Percentiles rank a stretch among this genome's conserved stretches.
These are phyloP conservation scores for Oikopleura albicans DNA, from an alignment of 23 tunicate species.

Conservation along the genomic window DNA sequence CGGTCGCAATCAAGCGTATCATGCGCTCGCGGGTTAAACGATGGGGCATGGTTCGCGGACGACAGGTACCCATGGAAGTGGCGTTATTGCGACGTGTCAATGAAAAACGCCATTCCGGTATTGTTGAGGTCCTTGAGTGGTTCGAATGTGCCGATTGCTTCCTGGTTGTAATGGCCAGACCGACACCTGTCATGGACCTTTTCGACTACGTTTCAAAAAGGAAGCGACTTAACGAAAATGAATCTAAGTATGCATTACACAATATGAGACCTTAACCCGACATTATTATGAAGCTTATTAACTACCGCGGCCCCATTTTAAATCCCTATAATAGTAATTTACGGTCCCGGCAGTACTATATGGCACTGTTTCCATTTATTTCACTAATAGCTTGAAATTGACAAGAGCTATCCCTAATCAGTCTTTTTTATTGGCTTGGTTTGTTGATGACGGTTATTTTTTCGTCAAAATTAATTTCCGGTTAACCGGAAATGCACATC, in stretches of 20 bases:
- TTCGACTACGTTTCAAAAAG: constrained; percentile 88
- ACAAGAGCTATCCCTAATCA: no score
- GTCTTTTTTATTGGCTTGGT: no score
- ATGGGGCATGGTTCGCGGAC: constrained; percentile 73
- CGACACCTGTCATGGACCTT: constrained; percentile 79
- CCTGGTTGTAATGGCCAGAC: constrained; percentile 71
- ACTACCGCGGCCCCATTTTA: no score
- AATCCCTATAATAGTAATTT: no score
- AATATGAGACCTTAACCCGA: no score
- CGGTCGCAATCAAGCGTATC: constrained; percentile 93
- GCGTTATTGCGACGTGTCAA: constrained; percentile 81
- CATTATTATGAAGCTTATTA: no score
- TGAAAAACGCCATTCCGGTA: constrained; percentile 59
- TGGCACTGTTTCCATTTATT: no score
- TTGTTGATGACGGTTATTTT: no score
- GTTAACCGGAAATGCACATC: no score
- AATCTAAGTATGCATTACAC: constrained; percentile 34
- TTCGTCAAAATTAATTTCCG: no score
- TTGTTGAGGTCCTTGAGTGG: constrained; percentile 92
- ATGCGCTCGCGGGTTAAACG: constrained; percentile 39
- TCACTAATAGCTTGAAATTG: no score
- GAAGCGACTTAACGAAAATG: constrained; percentile 44
- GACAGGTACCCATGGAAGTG: constrained; percentile 73
- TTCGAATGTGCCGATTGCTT: constrained; percentile 83
- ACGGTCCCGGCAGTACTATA: no score